phyloP scores from a whole-genome alignment of 2,113 vertebrate genomes.

The Burhinus bistriatus region DNA sequence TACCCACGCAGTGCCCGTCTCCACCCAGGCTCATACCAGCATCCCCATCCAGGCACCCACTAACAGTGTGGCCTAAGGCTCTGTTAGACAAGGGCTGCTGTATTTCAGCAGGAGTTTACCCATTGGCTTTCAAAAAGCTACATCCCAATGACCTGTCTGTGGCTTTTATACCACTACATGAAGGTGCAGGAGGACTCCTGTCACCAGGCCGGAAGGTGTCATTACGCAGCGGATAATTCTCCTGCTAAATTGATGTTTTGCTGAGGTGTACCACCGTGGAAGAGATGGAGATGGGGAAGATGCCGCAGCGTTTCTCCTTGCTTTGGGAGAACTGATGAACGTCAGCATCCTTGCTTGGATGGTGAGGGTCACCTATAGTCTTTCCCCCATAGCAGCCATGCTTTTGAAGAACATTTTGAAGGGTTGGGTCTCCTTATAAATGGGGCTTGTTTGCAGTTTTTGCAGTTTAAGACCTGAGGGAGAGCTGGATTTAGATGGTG shows the following conservation, averaged over 20 bases:
- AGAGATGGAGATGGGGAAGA: not conserved
- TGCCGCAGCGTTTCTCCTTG: not conserved
- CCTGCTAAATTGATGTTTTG: constrained; percentile 36
- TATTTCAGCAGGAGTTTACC: not conserved
- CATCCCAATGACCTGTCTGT: not conserved
- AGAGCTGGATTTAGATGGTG: constrained; percentile 4
- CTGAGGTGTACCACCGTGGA: not conserved
- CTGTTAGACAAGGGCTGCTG: not conserved
- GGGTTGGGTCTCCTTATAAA: not conserved
- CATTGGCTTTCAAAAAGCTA: not conserved
- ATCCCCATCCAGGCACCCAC: not conserved
- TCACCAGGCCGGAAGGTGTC: constrained; percentile 20
- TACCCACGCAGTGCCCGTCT: not conserved
- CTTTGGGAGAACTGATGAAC: not conserved
- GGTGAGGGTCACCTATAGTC: not conserved
- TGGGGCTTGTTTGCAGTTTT: not conserved
- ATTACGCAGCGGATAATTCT: not conserved
- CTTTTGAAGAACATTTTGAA: not conserved
- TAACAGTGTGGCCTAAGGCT: not conserved
- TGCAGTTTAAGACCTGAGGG: not conserved
- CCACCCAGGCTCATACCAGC: not conserved
- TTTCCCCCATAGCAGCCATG: not conserved
- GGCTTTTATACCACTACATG: not conserved
- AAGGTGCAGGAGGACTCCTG: constrained; percentile 17
- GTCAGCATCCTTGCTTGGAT: fast-evolving